phyloP scores from a whole-genome alignment of 2,888 invertebrate genomes.

The Ashinkailepas kermadecensis region DNA sequence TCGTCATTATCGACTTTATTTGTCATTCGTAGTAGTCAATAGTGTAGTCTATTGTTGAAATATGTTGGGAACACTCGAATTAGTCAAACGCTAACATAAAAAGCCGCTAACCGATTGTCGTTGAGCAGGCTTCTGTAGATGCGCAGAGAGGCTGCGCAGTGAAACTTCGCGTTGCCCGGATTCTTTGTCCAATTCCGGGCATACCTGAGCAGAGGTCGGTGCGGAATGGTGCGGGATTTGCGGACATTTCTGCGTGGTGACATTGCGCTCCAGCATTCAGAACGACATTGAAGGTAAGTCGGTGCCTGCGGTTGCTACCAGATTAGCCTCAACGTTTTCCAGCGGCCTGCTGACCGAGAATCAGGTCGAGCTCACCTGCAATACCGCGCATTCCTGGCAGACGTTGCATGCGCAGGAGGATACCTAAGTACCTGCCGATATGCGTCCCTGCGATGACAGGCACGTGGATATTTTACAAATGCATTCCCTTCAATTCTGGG shows the following conservation, averaged over 20 bases:
- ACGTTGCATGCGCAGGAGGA: not conserved
- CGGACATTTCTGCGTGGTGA: not conserved
- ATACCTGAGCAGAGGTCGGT: not conserved
- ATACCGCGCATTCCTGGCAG: not conserved
- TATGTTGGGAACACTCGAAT: not conserved
- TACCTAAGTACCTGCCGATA: too few relatives aligned
- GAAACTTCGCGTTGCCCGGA: not conserved
- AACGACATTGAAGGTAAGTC: not conserved
- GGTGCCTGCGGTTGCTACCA: not conserved
- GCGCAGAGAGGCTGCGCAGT: constrained; percentile 12
- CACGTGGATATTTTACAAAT: too few relatives aligned
- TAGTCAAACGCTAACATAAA: not conserved
- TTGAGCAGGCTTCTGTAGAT: not conserved
- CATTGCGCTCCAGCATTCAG: not conserved
- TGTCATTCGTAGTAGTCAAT: too few relatives aligned
- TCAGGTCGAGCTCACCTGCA: not conserved
- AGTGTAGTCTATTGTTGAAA: not conserved
- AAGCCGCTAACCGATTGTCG: not conserved
- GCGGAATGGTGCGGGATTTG: not conserved
- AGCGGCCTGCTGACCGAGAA: not conserved
- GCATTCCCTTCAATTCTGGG: too few relatives aligned
- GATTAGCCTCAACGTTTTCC: not conserved
- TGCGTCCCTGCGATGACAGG: too few relatives aligned
- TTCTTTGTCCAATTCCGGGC: constrained; percentile 15
- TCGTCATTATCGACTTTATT: not conserved